These are phyloP conservation scores for Brenthis hecate DNA, from an alignment of 2,888 invertebrate species.

Conservation along the genomic window DNA sequence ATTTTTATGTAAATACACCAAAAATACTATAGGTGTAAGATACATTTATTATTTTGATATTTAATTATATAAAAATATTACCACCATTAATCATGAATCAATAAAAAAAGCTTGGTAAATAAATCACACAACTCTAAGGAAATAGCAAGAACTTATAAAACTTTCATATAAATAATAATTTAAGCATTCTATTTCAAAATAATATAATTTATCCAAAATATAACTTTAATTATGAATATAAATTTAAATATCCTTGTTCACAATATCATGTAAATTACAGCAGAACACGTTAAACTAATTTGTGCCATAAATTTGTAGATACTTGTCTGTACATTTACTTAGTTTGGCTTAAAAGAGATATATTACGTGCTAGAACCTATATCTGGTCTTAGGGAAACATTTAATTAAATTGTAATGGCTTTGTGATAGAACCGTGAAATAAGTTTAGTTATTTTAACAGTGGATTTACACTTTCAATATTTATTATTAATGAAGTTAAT, in stretches of 20 bases:
- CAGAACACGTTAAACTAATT: constrained; percentile 73
- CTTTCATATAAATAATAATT: too few relatives aligned
- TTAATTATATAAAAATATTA: too few relatives aligned
- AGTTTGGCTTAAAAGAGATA: constrained; percentile 59
- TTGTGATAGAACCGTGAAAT: constrained; percentile 8
- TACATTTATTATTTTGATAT: too few relatives aligned
- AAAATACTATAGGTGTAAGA: too few relatives aligned
- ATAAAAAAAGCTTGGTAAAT: too few relatives aligned
- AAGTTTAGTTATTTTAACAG: constrained; percentile 2
- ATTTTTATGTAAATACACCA: too few relatives aligned
- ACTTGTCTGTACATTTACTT: constrained; percentile 66
- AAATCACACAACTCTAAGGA: too few relatives aligned
- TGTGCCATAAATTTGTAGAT: constrained; percentile 72
- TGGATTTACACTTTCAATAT: neutral
- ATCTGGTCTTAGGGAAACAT: constrained; percentile 38
- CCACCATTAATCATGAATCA: too few relatives aligned
- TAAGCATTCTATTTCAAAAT: too few relatives aligned
- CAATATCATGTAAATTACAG: constrained; percentile 80
- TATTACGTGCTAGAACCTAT: constrained; percentile 42
- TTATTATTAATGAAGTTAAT: neutral
- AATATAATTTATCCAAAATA: neutral
- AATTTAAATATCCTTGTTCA: constrained; percentile 36
- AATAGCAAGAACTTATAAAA: too few relatives aligned
- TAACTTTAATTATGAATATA: constrained; percentile 18
- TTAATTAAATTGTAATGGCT: constrained; percentile 34